Base-by-base conservation (phyloP, 2,888 invertebrate species). In the Volucella inflata region DNA sequence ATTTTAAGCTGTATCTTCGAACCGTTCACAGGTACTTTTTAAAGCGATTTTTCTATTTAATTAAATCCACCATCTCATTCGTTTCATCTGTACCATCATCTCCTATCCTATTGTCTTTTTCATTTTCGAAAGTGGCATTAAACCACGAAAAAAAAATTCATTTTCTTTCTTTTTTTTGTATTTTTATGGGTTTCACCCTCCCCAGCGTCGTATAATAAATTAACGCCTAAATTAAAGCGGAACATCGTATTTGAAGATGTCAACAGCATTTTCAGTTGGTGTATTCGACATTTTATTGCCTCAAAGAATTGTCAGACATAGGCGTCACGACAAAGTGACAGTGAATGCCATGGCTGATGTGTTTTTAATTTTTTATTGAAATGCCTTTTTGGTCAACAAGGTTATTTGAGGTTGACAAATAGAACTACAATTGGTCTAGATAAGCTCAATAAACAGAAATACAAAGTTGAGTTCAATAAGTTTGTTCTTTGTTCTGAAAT, bases 211-310 rank as follows among this genome's bases (percentile, higher is more conserved):
- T 44, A 16, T 44, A 21, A 16, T n/a, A 48, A 55, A 44, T 62
- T 62, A 72, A 62, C 60, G 62, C 46, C 38, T 14, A 64, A 74
- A 64, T 53, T 40, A 46, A 40, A 55, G 48, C 38, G 38, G 12
- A 10, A 30, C 17, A 11, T 21, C 10, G 14, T 21, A 12, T 12
- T 55, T 74, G 40, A 74, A 64, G 48, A 57, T 57, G 55, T 74
- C 55, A 53, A 57, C 64, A 64, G 16, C 55, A 65, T 16, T 62
- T 36, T 2, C 30, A 16, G 44, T 62, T 51, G 14, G 21, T 50
- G 12, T 50, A 8, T 40, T 44, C 12, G 12, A 50, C 10, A 21
- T 51, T 71, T 62, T 62, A 62, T 46, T 44, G 4, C 36, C 30
- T 42, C 30, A 21, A 21, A 21, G 21, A n/a, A n/a, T 21, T 4